phyloP scores from a whole-genome alignment of 2,888 invertebrate genomes.

The Hesperia comma region DNA sequence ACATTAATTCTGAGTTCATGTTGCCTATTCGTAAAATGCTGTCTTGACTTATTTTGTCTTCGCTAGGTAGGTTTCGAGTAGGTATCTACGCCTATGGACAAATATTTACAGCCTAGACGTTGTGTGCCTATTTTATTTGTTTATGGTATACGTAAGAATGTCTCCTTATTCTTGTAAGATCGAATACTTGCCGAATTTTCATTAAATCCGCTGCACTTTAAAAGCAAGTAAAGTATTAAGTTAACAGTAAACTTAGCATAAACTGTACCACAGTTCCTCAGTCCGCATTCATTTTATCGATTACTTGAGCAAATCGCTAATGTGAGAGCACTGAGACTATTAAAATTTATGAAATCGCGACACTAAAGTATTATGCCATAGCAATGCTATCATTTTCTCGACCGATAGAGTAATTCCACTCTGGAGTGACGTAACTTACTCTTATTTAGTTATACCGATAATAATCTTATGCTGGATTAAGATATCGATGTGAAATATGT shows the following conservation, averaged over 20 bases:
- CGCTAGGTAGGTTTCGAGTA: too few relatives aligned
- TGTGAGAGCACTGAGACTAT: conserved; percentile 33
- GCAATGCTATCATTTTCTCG: conserved; percentile 31
- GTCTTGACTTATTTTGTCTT: too few relatives aligned
- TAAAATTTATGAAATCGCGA: conserved; percentile 38
- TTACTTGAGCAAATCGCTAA: conserved; percentile 33
- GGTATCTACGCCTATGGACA: too few relatives aligned
- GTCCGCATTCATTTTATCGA: conserved; percentile 30
- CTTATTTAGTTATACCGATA: conserved; percentile 24
- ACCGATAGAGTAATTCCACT: conserved; percentile 26
- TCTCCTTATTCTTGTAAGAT: too few relatives aligned
- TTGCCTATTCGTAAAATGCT: too few relatives aligned
- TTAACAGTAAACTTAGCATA: neutral
- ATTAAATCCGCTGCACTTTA: too few relatives aligned
- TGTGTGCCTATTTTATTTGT: too few relatives aligned
- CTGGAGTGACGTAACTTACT: conserved; percentile 16
- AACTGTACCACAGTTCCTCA: conserved; percentile 1
- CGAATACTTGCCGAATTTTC: too few relatives aligned
- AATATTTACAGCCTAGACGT: too few relatives aligned
- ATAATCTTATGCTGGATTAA: conserved; percentile 5
- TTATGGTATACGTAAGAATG: too few relatives aligned
- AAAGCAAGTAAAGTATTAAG: too few relatives aligned
- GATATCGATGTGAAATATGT: neutral
- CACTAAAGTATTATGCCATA: conserved; percentile 29
- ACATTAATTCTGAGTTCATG: too few relatives aligned